Evolutionary conservation across 2,797 vertebrate genomes (phyloP).

Genomic region (Phataginus tetradactyla): DNA sequence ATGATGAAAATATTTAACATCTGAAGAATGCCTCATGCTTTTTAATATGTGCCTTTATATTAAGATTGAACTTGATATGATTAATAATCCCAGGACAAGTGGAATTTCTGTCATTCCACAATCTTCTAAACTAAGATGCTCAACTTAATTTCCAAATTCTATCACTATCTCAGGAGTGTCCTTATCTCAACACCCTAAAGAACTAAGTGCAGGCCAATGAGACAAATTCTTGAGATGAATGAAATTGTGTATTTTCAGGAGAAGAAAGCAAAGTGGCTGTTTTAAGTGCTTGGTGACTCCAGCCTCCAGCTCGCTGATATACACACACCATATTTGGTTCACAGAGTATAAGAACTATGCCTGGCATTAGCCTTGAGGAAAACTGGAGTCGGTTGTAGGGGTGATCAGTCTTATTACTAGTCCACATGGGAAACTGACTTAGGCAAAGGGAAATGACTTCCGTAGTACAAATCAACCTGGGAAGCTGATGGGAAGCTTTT

Average conservation of each 20-base stretch:
- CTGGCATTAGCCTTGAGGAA: neutral
- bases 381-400: neutral
- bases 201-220: neutral
- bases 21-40: neutral
- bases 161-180: neutral
- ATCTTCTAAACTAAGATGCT: neutral
- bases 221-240: neutral
- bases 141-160: neutral
- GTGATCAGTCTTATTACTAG: neutral
- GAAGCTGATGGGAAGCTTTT: neutral
- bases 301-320: neutral
- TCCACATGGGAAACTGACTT: neutral
- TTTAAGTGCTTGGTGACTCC: neutral
- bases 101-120: neutral
- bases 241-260: neutral
- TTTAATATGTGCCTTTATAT: neutral
- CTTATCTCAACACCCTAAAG: neutral
- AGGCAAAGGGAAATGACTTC: constrained; percentile 16
- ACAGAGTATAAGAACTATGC: neutral
- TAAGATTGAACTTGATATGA: neutral
- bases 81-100: neutral
- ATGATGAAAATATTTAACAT: neutral
- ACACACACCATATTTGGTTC: neutral
- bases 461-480: neutral
- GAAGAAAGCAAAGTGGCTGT: neutral